Percentiles rank a stretch among this genome's conserved stretches.
Conservation (phyloP, 2,113 vertebrate genomes). For the Mobula hypostoma region DNA sequence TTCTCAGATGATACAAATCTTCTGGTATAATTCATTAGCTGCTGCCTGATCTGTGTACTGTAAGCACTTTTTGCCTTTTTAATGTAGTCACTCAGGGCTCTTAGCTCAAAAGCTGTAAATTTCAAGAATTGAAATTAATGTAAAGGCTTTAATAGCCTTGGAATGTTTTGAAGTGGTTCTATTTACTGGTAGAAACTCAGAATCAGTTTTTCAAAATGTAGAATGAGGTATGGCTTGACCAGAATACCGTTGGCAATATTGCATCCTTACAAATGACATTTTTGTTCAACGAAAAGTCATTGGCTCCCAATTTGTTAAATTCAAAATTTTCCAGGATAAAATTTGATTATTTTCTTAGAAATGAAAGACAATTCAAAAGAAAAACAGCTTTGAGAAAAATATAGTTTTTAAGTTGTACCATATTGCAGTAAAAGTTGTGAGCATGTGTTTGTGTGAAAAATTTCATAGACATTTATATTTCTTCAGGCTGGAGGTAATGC, state of each 20-base stretch:
- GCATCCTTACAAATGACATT: neutral
- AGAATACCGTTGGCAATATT: neutral
- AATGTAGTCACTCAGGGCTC: neutral
- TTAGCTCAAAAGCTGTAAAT: neutral
- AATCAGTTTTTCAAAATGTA: neutral
- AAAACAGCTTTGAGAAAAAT: neutral
- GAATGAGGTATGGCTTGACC: too few relatives aligned
- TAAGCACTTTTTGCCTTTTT: neutral
- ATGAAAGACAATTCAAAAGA: neutral
- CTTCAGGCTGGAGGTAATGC: constrained; percentile 67
- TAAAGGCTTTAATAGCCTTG: neutral
- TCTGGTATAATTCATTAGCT: too few relatives aligned
- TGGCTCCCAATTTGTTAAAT: neutral
- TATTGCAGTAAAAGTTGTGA: neutral
- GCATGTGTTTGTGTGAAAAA: neutral
- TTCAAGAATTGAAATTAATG: neutral
- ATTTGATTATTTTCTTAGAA: neutral
- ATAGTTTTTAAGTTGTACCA: neutral
- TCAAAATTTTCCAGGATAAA: neutral
- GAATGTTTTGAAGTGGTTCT: neutral
- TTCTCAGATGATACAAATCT: too few relatives aligned
- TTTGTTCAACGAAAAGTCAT: neutral
- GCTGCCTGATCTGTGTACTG: too few relatives aligned
- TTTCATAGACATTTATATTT: neutral
- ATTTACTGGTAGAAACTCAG: neutral